A percentile compares a stretch with the other conserved stretches of the same genome.
phyloP scores from a whole-genome alignment of 2,797 vertebrate genomes.

The Poeciliopsis paucimaculata region DNA sequence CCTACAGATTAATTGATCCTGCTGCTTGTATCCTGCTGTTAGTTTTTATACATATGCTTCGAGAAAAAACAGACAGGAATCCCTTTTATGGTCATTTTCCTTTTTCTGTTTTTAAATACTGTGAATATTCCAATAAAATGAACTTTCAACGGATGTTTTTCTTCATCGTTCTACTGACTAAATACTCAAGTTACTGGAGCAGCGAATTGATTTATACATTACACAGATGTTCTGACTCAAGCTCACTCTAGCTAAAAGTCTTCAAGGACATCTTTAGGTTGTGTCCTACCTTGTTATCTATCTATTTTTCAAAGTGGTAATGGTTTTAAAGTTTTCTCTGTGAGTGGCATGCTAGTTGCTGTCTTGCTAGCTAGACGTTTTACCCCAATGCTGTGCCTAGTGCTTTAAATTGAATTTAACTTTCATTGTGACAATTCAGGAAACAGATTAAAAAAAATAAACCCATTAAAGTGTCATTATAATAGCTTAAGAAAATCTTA shows the following conservation, averaged over 20 bases:
- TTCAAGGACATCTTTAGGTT: background rate
- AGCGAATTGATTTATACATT: no score
- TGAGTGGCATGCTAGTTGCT: background rate
- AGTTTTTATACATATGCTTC: background rate
- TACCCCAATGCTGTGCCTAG: background rate
- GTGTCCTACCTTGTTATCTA: background rate
- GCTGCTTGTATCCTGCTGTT: background rate
- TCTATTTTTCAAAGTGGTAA: background rate
- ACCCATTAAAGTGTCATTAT: background rate
- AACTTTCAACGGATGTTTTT: background rate
- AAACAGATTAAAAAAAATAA: background rate
- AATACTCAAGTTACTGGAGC: no score
- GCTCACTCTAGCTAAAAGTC: background rate
- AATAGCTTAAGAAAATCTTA: background rate
- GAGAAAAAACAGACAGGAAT: background rate
- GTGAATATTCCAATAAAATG: background rate
- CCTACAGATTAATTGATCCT: background rate
- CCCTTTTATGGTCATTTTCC: background rate
- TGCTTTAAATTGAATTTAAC: background rate
- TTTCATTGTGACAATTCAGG: background rate
- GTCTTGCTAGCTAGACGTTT: background rate
- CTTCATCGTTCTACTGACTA: background rate
- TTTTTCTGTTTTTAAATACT: background rate
- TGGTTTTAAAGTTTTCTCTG: background rate
- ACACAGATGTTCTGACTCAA: background rate